phyloP scores from a whole-genome alignment of 2,888 invertebrate species.

The Drosophila yooni region DNA sequence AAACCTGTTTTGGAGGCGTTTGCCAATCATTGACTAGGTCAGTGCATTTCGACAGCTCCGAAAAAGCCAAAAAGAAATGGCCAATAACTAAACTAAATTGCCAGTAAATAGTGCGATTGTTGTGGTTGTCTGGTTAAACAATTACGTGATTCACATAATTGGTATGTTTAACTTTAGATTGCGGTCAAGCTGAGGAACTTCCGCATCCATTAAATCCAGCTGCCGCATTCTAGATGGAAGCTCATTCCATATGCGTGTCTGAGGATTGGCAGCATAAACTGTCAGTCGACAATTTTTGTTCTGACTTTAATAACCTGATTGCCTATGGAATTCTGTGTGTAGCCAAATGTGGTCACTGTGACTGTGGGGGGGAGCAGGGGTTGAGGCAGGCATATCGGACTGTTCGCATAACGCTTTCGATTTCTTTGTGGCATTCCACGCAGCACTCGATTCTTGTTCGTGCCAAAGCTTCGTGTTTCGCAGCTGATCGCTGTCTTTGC shows the following conservation, averaged over 20 bases:
- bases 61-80: conserved; percentile 42
- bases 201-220: conserved; percentile 44
- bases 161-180: conserved; percentile 37
- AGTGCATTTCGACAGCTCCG: conserved; percentile 43
- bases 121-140: conserved; percentile 10
- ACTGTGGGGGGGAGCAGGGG: conserved; percentile 2
- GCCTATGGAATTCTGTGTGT: conserved; percentile 39
- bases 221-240: conserved; percentile 26
- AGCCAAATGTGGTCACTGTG: neutral
- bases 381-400: conserved; percentile 17
- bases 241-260: conserved; percentile 68
- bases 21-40: conserved; percentile 58
- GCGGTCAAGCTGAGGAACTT: conserved; percentile 40
- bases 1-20: conserved; percentile 55
- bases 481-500: conserved; percentile 62
- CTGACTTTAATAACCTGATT: conserved; percentile 66
- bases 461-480: conserved; percentile 47
- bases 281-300: conserved; percentile 57
- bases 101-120: conserved; percentile 1
- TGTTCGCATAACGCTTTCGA: conserved; percentile 54
- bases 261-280: conserved; percentile 61
- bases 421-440: conserved; percentile 74
- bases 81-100: conserved; percentile 9
- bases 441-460: conserved; percentile 56
- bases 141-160: conserved; percentile 39